Evolutionary conservation across 2,113 vertebrate species (phyloP).

Genomic region (Tricholaema leucomelas): DNA sequence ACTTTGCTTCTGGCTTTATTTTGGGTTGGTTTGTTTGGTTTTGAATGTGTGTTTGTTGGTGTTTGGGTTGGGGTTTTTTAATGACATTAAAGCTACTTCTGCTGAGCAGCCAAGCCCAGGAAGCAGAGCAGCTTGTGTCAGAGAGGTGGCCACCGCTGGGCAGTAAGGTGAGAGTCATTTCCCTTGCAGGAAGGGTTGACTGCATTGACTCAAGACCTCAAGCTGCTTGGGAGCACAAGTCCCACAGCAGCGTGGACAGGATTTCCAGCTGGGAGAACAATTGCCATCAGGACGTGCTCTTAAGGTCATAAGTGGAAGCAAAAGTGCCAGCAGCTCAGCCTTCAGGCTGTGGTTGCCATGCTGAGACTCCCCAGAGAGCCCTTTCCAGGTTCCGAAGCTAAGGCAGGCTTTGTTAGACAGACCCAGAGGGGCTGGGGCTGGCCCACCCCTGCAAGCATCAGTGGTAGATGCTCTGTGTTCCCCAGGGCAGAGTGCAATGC

Average conservation of each 20-base stretch:
- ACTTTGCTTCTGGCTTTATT: neutral
- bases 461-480: fast-evolving
- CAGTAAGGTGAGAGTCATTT: neutral
- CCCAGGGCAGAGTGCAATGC: fast-evolving
- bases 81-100: neutral
- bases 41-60: neutral
- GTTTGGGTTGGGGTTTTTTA: too few species aligned
- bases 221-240: neutral
- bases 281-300: slow-evolving; percentile 3
- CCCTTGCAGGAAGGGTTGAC: slow-evolving; percentile 28
- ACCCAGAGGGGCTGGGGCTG: neutral
- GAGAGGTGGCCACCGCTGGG: neutral
- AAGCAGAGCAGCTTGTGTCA: neutral
- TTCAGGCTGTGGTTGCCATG: neutral
- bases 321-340: neutral
- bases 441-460: neutral
- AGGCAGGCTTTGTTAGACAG: neutral
- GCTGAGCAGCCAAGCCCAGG: neutral
- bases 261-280: slow-evolving; percentile 55
- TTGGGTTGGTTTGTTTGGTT: neutral
- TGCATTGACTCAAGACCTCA: neutral
- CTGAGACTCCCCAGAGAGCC: neutral
- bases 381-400: neutral
- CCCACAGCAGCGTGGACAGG: neutral
- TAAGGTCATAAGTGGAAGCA: slow-evolving; percentile 26